Base-by-base conservation (phyloP, 2,113 vertebrate species). In the Castor canadensis region DNA sequence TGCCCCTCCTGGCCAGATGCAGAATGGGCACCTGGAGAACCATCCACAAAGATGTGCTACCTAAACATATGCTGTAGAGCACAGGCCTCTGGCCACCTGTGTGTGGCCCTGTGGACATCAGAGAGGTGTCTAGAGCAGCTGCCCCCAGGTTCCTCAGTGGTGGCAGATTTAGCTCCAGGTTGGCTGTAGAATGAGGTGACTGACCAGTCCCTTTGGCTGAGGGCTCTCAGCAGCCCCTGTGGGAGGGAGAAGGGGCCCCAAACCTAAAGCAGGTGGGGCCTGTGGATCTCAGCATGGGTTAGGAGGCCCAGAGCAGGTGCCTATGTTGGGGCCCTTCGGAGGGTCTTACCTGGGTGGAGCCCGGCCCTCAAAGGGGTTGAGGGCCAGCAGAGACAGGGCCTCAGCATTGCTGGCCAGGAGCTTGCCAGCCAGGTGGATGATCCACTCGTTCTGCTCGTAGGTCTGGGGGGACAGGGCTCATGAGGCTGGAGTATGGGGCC, bases 361-460 rank as follows among this genome's bases (percentile, higher is more conserved):
- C 94, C 97, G 98, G 98, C 98, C 98, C 0, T 97, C 94, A 15
- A 99, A 99, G 0, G 99, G 99, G 97, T 99, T 99, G 1, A 97
- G 96, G 15, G 98, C 99, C 6, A 99, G 97, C 86, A 99, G 97
- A 9, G 99, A 99, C 79, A 99, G 97, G 30, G 98, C 93, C 0
- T 93, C 89, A 30, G 98, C 98, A 5, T 99, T 99, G 2, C 99
- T 99, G 72, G 99, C 98, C 94, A 99, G 98, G 91, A 99, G 98
- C 87, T 99, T 99, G 54, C 99, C 99, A 0, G 99, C 99, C 54
- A 99, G 98, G 95, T 99, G 99, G 96, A 99, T 98, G 87, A 99
- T 97, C 99, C 99, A 99, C 58, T 99, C 99, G 0, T 99, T 99
- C 95, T 99, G 99, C 97, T 99, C 99, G 0, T 99, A 99, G 73